Evolutionary conservation across 2,113 vertebrate genomes (phyloP).

Genomic region (Hiodon alosoides): DNA sequence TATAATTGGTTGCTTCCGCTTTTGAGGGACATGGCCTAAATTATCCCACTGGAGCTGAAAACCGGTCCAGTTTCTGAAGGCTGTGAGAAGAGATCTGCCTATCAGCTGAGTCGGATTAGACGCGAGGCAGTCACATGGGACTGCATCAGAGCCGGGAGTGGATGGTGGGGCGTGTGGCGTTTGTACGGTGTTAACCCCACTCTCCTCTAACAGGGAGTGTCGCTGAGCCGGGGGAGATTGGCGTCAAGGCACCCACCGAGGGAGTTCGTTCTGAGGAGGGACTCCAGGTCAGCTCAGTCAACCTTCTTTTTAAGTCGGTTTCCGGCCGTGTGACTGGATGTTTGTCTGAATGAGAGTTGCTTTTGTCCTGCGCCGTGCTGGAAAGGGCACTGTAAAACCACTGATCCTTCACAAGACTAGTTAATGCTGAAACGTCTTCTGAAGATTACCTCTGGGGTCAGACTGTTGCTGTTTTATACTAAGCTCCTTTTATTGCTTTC

Average conservation of each 20-base stretch:
- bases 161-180: neutral
- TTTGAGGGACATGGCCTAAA: no score
- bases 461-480: neutral
- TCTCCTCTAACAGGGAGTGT: neutral
- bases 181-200: neutral
- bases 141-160: neutral
- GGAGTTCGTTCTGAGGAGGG: constrained; percentile 17
- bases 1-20: no score
- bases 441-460: no score
- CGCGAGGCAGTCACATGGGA: neutral
- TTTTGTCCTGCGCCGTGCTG: neutral
- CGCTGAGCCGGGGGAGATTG: neutral
- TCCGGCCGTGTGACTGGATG: neutral
- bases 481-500: constrained; percentile 9
- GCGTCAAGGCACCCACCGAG: neutral
- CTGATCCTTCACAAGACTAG: no score
- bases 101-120: no score
- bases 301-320: neutral
- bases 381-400: no score
- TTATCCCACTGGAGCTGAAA: no score
- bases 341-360: neutral
- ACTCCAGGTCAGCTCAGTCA: constrained; percentile 37
- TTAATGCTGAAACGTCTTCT: no score
- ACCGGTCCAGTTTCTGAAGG: no score
- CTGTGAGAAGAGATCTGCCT: no score